Base-by-base conservation (phyloP, 2,797 vertebrate genomes). In the Pseudochirops corinnae region DNA sequence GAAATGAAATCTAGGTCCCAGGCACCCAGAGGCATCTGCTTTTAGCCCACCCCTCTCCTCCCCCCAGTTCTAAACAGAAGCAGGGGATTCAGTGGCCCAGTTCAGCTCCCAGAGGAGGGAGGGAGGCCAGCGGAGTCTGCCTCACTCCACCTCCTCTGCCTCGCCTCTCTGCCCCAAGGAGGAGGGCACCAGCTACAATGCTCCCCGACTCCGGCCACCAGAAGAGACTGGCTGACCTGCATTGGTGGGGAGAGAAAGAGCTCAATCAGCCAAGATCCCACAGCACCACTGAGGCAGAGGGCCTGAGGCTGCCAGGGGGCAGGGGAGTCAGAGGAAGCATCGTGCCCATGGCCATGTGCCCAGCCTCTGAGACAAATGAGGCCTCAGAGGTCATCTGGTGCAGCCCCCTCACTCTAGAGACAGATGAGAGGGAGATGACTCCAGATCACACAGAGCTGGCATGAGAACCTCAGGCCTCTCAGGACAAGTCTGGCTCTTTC, bases 351-450 rank as follows among this genome's bases (percentile, higher is more conserved):
- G 56, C 24, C 21, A 57, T 16, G 56, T 29, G 5, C 60, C 29
- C 60, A 33, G 60, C 3, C 60, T 62, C 31, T 62, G 12, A 14
- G 31, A 62, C 58, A 31, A 31, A 60, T 0, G 57, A 28, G 29
- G 28, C 58, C 11, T 31, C 28, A 31, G 58, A 31, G 28, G 29
- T 31, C 31, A 60, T 31, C 31, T 14, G 11, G 31, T 16, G 33
- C 33, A 67, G 33, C 62, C 33, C 62, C 14, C 3, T n/a, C 2
- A 31, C n/a, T 46, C 28, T 21, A 6, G 16, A 82, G 16, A 82
- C 0, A 2, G 2, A 39, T 1, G 16, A n/a, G 5, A 18, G 5
- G 62, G 14, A 14, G 3, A 16, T 21, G n/a, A 39, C 33, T n/a
- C 33, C 4, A 39, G 67, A 5, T 62, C 62, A 16, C 5, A 18